phyloP scores from a whole-genome alignment of 2,113 vertebrate species.

The Felis chaus region DNA sequence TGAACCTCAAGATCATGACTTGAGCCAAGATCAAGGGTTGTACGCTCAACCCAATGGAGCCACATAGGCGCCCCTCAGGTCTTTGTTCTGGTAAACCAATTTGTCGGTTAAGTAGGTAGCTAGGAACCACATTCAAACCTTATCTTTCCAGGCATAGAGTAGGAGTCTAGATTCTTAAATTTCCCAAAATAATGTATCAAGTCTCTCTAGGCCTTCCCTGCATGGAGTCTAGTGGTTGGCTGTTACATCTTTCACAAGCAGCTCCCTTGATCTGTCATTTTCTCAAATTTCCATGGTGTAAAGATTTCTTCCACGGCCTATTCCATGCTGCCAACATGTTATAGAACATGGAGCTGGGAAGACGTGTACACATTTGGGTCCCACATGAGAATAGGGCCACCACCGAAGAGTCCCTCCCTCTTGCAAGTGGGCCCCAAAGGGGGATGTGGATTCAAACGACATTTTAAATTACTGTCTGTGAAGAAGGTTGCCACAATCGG shows the following conservation, averaged over 20 bases:
- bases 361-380: not conserved
- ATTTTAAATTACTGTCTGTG: not conserved
- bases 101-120: not conserved
- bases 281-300: not conserved
- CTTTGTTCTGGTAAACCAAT: not conserved
- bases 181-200: not conserved
- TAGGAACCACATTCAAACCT: not conserved
- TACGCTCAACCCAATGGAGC: too few species aligned
- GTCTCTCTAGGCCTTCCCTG: not conserved
- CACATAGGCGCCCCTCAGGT: not conserved
- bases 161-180: not conserved
- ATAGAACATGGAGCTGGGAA: not conserved
- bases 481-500: not conserved
- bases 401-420: not conserved
- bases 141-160: not conserved
- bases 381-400: not conserved
- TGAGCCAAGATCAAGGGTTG: too few species aligned
- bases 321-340: not conserved
- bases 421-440: not conserved
- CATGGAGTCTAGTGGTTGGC: not conserved
- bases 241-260: not conserved
- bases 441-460: not conserved
- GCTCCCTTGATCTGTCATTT: not conserved
- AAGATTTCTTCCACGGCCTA: not conserved
- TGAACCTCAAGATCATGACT: too few species aligned